Evolutionary conservation across 2,113 vertebrate genomes (phyloP), one percentile per base, ranked within the genome.

Genomic region (Myotis lucifugus): DNA sequence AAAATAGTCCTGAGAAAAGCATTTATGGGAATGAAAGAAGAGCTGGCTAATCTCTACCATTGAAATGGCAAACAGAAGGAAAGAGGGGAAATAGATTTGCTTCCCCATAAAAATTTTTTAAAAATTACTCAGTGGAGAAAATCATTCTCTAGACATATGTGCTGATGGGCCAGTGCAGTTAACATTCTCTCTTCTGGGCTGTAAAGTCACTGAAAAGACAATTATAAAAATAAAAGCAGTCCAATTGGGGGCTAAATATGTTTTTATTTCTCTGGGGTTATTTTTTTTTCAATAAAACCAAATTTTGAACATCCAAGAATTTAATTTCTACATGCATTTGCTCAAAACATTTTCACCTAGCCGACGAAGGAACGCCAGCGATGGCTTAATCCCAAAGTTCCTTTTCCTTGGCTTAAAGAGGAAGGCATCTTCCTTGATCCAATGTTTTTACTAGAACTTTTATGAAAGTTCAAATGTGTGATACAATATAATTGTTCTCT

Each of bases 341-440:
- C 61, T 90, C 12, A 85, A 92, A 81, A 61, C 6, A 69, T 74
- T 48, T 73, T 94, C 21, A 90, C 25, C 89, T 42, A 59, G 11
- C 77, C 56, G 32, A 72, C 59, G n/a, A 29, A 76, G 19, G 52
- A 90, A 77, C 14, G n/a, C 34, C 14, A 56, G 64, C 32, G 32
- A 54, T 52, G 34, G 17, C 37, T 83, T 93, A 72, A 87, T 73
- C 52, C 15, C 82, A 73, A 94, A 94, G 32, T 84, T 77, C 64
- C 69, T 83, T 93, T 87, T 34, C 40, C 66, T 37, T 88, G 82
- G 37, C 69, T 77, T 90, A 70, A 50, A 21, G 5, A 90, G 52
- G 27, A 66, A 59, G 48, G 18, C 40, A 56, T 48, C 74, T 90
- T 91, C n/a, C 52, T 87, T 66, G 69, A 83, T 72, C 37, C 61